phyloP scores from a whole-genome alignment of 2,888 invertebrate species.

The Dromius quadrimaculatus region DNA sequence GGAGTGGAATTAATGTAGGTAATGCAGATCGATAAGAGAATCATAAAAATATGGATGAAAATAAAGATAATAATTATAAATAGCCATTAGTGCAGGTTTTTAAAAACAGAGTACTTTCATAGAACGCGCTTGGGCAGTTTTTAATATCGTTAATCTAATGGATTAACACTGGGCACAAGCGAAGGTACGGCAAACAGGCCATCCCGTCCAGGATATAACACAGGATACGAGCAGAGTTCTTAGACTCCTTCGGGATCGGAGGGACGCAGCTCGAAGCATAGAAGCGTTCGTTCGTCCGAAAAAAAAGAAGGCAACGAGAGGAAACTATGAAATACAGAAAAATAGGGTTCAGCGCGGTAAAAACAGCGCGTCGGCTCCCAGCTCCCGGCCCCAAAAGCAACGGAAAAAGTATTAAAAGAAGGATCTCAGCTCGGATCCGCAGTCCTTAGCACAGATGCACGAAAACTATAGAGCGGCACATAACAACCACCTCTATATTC shows the following conservation, averaged over 20 bases:
- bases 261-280: slow-evolving; percentile 23
- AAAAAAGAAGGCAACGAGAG: slow-evolving; percentile 59
- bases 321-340: slow-evolving; percentile 63
- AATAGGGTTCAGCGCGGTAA: slow-evolving; percentile 58
- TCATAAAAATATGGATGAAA: too few species aligned
- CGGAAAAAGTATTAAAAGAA: slow-evolving; percentile 53
- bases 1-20: too few species aligned
- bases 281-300: slow-evolving; percentile 56
- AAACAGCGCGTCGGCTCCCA: slow-evolving; percentile 55
- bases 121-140: slow-evolving; percentile 8
- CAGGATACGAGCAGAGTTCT: too few species aligned
- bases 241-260: background rate
- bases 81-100: slow-evolving; percentile 4
- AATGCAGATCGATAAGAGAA: too few species aligned
- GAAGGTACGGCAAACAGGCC: slow-evolving; percentile 6
- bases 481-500: background rate
- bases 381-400: slow-evolving; percentile 45
- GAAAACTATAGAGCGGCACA: slow-evolving; percentile 1
- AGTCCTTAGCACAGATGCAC: slow-evolving; percentile 6
- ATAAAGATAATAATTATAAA: slow-evolving; percentile 11
- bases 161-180: slow-evolving; percentile 18
- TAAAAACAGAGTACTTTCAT: background rate
- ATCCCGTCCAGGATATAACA: background rate
- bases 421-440: slow-evolving; percentile 48
- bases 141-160: slow-evolving; percentile 46